phyloP scores from a whole-genome alignment of 2,888 invertebrate genomes.

The Glaucopsyche alexis region DNA sequence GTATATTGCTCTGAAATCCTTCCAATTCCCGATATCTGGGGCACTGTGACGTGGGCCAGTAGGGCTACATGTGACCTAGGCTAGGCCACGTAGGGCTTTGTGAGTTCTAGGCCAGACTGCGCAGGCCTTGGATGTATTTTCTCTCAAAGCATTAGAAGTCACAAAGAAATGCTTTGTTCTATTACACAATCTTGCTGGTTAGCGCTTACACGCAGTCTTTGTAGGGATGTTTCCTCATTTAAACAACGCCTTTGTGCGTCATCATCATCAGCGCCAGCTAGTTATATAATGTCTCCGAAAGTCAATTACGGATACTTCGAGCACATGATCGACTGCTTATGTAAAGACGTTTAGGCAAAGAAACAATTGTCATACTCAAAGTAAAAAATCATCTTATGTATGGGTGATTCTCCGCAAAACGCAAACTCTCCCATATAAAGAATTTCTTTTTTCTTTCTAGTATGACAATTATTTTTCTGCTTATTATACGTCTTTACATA shows the following conservation, averaged over 20 bases:
- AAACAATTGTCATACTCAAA: too few species aligned
- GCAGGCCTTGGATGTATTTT: not conserved
- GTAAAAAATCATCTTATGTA: too few species aligned
- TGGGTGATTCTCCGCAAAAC: too few species aligned
- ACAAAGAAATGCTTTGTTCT: conserved; percentile 27
- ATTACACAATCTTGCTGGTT: conserved; percentile 2
- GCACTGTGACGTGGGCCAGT: not conserved
- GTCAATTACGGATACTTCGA: too few species aligned
- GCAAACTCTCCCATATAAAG: too few species aligned
- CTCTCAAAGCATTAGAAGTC: conserved; percentile 22
- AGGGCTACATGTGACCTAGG: not conserved
- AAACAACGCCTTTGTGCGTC: not conserved
- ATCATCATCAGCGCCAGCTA: not conserved
- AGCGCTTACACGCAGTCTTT: not conserved
- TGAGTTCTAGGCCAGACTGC: not conserved
- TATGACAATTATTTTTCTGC: too few species aligned
- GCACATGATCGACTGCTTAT: too few species aligned
- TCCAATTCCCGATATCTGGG: conserved; percentile 8
- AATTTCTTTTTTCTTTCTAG: too few species aligned
- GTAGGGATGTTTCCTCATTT: conserved; percentile 6
- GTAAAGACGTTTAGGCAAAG: too few species aligned
- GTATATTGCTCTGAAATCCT: not conserved
- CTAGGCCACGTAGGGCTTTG: not conserved
- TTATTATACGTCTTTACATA: too few species aligned
- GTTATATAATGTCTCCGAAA: too few species aligned